These are phyloP conservation scores for Castor canadensis DNA, from an alignment of 2,113 vertebrate species.

Conservation along the genomic window DNA sequence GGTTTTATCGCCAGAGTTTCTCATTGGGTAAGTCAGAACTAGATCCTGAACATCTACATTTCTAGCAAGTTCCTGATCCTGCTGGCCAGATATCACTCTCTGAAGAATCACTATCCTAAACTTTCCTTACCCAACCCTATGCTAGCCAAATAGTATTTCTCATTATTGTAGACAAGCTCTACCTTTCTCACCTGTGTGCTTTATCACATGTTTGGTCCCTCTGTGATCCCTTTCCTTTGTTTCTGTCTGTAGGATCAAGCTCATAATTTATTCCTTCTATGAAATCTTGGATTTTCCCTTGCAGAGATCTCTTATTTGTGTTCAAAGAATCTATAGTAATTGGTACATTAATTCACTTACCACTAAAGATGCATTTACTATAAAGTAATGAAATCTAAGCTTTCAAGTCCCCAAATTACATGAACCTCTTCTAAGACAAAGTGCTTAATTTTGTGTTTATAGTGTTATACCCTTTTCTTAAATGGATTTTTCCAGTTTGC, in stretches of 20 bases:
- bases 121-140: neutral
- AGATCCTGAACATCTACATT: neutral
- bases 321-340: neutral
- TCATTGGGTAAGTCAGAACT: neutral
- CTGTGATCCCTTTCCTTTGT: neutral
- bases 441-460: neutral
- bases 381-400: neutral
- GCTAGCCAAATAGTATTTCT: neutral
- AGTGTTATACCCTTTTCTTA: neutral
- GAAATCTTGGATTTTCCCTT: constrained; percentile 10
- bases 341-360: neutral
- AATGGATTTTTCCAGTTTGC: neutral
- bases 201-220: neutral
- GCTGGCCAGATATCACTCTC: neutral
- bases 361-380: neutral
- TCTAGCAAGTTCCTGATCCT: neutral
- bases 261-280: neutral
- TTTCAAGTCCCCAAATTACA: neutral
- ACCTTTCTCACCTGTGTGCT: neutral
- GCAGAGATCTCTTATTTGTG: neutral
- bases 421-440: neutral
- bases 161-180: neutral
- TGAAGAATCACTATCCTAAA: neutral
- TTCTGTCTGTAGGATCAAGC: neutral
- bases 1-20: neutral